Base-by-base conservation (phyloP, 1,140 invertebrate genomes). In the Phenacoccus solenopsis region DNA sequence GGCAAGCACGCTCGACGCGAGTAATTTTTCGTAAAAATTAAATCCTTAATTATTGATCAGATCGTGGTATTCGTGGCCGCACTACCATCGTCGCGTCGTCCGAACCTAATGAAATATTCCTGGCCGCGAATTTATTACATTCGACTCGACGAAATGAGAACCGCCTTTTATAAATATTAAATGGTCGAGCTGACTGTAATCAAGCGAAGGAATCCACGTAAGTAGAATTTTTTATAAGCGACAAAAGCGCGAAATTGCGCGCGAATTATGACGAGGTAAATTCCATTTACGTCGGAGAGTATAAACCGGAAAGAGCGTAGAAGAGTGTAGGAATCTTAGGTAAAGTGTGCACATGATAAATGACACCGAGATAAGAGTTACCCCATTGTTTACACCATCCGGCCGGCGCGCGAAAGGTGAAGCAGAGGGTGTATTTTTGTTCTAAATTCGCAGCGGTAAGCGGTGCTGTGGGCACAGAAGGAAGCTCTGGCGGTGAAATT, bases 301-400 rank as follows among this genome's bases (percentile, higher is more conserved):
- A n/a, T n/a, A 49, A 49, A 49, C 38, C 38, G 38, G 38, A 49
- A 49, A 49, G n/a, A n/a, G n/a, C n/a, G 38, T 49, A 49, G 38
- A 49, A 49, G 38, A 9, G 38, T 49, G 38, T 49, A 49, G 38
- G 20, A n/a, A 49, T 16, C 20, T n/a, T 49, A 16, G 20, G 38
- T 49, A n/a, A 49, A 49, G 38, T 49, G 38, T 49, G 38, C 38
- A 49, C 38, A 49, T 49, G 38, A 49, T 49, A 49, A 49, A 49
- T 49, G 38, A 49, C 38, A 49, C 38, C 16, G 38, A 49, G 38
- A 49, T 49, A 49, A 49, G 38, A 49, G 38, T 49, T 49, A 49
- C 38, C n/a, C 38, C 38, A 49, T 49, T 49, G 38, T 49, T 49
- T 49, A 49, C 38, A 49, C 38, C 38, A 49, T 49, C 38, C 38